Base-by-base conservation (phyloP, 1,140 invertebrate species). In the Eubasilissa regina region DNA sequence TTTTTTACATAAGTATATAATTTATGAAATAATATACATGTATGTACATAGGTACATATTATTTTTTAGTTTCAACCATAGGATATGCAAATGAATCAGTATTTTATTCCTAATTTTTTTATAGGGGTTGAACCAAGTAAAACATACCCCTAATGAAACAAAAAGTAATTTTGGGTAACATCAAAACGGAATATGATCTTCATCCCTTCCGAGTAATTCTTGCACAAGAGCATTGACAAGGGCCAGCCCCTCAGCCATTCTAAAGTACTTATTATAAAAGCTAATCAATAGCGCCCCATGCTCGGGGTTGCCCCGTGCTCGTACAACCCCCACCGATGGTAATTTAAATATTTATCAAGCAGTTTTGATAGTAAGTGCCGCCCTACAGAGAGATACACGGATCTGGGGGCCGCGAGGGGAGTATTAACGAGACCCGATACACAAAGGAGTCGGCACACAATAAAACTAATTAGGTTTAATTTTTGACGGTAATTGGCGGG, bases 381-480 rank as follows among this genome's bases (percentile, higher is more conserved):
- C 72, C 62, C 77, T 72, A 80, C 78, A 80, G 80, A 82, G 81
- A 82, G 81, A 82, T 82, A 78, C 77, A 79, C 53, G 64, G 43
- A 17, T 19, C 8, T 6, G 58, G 19, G 15, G 13, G 47, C 44
- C 8, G 45, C 56, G 44, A 47, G 66, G 25, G 45, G 77, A 80
- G 62, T 82, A 77, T 80, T 82, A 79, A 77, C 81, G 81, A 82
- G 77, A 21, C 78, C 56, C 66, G 64, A 80, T 66, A 68, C 66
- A 79, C 66, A 79, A 82, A 82, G 76, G 81, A 75, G 78, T 80
- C 48, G 68, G 70, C 72, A 80, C 80, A 82, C 81, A 82, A 82
- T 82, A 75, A 80, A 82, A 82, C 70, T 82, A 82, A 82, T 82
- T 82, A 82, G 81, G 68, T 82, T 82, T 79, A 80, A 82, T 82